Conservation (phyloP, 2,113 vertebrate genomes). For the Hirundichthys speculiger region DNA sequence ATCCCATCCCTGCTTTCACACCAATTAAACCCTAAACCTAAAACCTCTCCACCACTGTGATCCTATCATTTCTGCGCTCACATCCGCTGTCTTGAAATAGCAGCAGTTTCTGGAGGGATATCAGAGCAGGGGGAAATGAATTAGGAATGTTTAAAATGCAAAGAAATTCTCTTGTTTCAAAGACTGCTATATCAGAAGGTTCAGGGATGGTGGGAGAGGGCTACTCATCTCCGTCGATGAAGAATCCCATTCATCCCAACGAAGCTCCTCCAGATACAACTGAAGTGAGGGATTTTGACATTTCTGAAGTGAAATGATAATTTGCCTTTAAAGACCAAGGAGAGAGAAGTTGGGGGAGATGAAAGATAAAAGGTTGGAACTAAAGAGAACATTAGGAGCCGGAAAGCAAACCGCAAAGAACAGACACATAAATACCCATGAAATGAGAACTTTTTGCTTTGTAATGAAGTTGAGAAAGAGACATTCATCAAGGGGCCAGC, state of each 20-base stretch:
- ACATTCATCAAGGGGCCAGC: conserved; percentile 95
- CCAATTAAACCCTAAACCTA: conserved; percentile 70
- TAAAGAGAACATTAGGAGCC: conserved; percentile 85
- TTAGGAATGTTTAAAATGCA: conserved; percentile 74
- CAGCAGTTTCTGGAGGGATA: conserved; percentile 51
- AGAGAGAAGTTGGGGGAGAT: conserved; percentile 77
- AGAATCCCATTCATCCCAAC: conserved; percentile 80
- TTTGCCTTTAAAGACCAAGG: conserved; percentile 81
- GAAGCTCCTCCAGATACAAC: conserved; percentile 71
- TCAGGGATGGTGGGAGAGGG: conserved; percentile 48
- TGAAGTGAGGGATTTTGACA: conserved; percentile 74
- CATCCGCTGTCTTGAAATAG: conserved; percentile 67
- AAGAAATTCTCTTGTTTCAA: conserved; percentile 74
- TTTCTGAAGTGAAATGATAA: conserved; percentile 81
- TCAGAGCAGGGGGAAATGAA: conserved; percentile 63
- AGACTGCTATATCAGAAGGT: conserved; percentile 63
- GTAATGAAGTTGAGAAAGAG: conserved; percentile 93
- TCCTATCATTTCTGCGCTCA: conserved; percentile 56
- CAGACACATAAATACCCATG: conserved; percentile 95
- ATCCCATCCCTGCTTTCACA: conserved; percentile 54
- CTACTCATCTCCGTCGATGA: conserved; percentile 70
- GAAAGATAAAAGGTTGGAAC: conserved; percentile 84
- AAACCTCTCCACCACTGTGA: conserved; percentile 56
- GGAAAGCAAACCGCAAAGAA: conserved; percentile 82
- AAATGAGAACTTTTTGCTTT: conserved; percentile 98